These are phyloP conservation scores for Peromyscus aztecus DNA, from an alignment of 2,797 vertebrate genomes.

Conservation along the genomic window DNA sequence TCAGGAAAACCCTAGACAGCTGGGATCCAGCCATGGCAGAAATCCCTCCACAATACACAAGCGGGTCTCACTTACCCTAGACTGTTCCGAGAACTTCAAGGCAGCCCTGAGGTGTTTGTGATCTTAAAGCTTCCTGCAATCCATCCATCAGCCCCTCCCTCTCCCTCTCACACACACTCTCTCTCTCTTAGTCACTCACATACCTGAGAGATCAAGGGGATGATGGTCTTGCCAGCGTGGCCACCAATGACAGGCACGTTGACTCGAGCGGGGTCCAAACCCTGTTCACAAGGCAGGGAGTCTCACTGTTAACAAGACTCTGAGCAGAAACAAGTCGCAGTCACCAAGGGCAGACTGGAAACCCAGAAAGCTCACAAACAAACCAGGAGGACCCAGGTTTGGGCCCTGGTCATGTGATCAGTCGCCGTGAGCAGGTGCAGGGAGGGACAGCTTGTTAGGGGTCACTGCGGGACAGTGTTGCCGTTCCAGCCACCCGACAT, in stretches of 20 bases:
- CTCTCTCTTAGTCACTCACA: neutral
- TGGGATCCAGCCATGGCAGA: neutral
- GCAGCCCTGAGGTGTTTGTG: rapidly evolving
- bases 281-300: slow-evolving; percentile 84
- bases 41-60: neutral
- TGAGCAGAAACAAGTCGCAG: neutral
- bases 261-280: slow-evolving; percentile 96
- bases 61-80: neutral
- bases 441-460: rapidly evolving
- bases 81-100: neutral
- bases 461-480: neutral
- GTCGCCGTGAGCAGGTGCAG: rapidly evolving
- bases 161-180: no score
- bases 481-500: neutral
- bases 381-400: neutral
- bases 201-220: slow-evolving; percentile 97
- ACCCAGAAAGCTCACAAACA: neutral
- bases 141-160: no score
- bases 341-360: neutral
- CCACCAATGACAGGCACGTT: slow-evolving; percentile 97
- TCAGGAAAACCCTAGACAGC: neutral
- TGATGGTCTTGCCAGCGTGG: slow-evolving; percentile 98
- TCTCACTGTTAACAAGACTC: slow-evolving; percentile 30
- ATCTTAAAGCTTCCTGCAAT: neutral
- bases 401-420: rapidly evolving